phyloP scores from a whole-genome alignment of 1,140 invertebrate genomes.

The Zaprionus camerounensis region DNA sequence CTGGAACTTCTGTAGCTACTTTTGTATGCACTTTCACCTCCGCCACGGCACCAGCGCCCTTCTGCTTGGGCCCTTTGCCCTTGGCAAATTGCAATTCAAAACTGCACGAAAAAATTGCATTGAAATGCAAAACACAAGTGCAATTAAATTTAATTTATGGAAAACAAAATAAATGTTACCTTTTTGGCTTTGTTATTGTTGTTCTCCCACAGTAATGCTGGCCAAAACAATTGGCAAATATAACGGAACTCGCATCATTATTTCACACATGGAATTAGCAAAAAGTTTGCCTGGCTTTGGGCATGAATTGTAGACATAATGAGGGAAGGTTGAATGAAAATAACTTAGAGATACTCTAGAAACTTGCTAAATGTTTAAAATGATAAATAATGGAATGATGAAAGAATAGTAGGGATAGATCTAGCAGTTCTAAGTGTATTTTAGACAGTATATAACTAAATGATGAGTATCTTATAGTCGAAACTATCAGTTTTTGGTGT shows the following conservation, averaged over 20 bases:
- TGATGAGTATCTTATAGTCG: no score
- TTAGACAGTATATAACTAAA: no score
- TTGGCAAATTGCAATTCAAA: slow-evolving; percentile 47
- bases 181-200: background rate
- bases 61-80: slow-evolving; percentile 8
- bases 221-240: slow-evolving; percentile 8
- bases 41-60: background rate
- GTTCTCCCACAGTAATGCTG: background rate
- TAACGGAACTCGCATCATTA: slow-evolving; percentile 20
- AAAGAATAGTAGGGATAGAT: no score
- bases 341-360: background rate
- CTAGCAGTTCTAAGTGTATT: no score
- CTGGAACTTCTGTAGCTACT: slow-evolving; percentile 50
- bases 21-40: slow-evolving; percentile 21
- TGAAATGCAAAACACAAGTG: slow-evolving; percentile 40
- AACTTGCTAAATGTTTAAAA: background rate
- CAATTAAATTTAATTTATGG: slow-evolving; percentile 37
- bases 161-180: slow-evolving; percentile 19
- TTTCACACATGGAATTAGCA: slow-evolving; percentile 26
- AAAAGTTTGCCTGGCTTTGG: background rate
- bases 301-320: background rate
- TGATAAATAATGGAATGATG: no score
- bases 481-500: background rate
- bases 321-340: background rate
- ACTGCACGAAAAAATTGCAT: slow-evolving; percentile 22